Base-by-base conservation (phyloP, 2,113 vertebrate species). In the Excalfactoria chinensis region DNA sequence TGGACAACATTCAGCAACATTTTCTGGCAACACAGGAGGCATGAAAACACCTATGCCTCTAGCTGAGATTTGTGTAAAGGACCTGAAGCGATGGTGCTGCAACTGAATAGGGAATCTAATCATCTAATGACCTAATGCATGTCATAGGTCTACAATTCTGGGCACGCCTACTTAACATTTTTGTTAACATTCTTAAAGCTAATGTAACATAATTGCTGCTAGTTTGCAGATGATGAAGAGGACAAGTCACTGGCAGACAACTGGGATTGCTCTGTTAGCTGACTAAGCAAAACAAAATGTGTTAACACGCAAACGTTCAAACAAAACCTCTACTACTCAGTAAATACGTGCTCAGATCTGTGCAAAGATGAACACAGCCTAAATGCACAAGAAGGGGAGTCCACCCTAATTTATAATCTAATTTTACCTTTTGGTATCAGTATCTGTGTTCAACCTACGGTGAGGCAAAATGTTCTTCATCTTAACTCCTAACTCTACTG, bases 201-300 rank as follows among this genome's bases (percentile, higher is more conserved):
- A 92, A 84, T 3, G 13, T 60, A 17, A 48, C 4, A 14, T 35
- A 64, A 78, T 89, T 78, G 68, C 41, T 18, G 35, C 55, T 2
- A 41, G 51, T 67, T 73, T 37, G 43, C 51, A 88, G 62, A 83
- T 32, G 49, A 40, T n/a, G n/a, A 75, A 79, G 46, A 67, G 21
- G 16, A 64, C 67, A 25, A 83, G 26, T 78, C 55, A 49, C 25
- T 6, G 46, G 46, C 25, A 72, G 67, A 34, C 7, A 87, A 20
- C 34, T 23, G 43, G 46, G 23, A 86, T 19, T 81, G 34, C 19
- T 67, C 41, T 62, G 67, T 32, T 1, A 78, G 40, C 49, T 59
- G 51, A 60, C 28, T 68, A 70, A 82, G 87, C 59, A 77, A 85
- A 56, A 84, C 43, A 49, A 89, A 89, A 67, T 20, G 3, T 35